Evolutionary conservation across 2,888 invertebrate genomes (phyloP).

Genomic region (Nomada fucata): DNA sequence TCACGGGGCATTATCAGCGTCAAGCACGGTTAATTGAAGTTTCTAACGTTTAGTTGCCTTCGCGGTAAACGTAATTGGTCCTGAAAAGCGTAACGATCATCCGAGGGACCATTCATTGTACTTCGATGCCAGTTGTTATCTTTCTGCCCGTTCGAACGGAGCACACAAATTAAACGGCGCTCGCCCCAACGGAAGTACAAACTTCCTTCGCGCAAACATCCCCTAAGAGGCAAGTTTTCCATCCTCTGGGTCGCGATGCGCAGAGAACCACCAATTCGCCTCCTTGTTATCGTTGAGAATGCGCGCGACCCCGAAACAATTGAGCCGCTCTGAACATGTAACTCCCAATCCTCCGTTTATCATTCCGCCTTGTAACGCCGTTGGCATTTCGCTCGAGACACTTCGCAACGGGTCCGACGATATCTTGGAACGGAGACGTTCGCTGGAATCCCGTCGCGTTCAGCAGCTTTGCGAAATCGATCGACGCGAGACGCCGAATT

Average conservation of each 20-base stretch:
- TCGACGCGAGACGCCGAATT: conserved; percentile 11
- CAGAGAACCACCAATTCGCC: not conserved
- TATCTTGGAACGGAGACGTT: not conserved
- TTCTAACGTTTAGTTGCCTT: no score
- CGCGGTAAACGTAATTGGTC: no score
- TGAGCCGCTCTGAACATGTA: conserved; percentile 10
- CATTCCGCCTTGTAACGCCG: not conserved
- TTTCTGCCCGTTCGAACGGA: not conserved
- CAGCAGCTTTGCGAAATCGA: conserved; percentile 15
- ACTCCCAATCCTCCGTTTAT: conserved; percentile 19
- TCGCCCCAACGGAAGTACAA: not conserved
- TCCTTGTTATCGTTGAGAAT: conserved; percentile 25
- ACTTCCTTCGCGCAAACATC: conserved; percentile 1
- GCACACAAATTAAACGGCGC: not conserved
- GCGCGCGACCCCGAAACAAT: conserved; percentile 32
- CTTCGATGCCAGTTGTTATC: no score
- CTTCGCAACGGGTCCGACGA: not conserved
- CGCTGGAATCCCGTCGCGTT: conserved; percentile 14
- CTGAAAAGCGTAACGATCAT: no score
- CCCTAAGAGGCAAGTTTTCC: conserved; percentile 22
- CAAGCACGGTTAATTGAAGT: no score
- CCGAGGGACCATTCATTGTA: no score
- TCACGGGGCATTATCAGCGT: no score
- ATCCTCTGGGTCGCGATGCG: conserved; percentile 4
- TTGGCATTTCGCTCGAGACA: not conserved